A percentile compares a stretch with the other conserved stretches of the same genome.
phyloP scores from a whole-genome alignment of 2,888 invertebrate species.

The Macaria notata region DNA sequence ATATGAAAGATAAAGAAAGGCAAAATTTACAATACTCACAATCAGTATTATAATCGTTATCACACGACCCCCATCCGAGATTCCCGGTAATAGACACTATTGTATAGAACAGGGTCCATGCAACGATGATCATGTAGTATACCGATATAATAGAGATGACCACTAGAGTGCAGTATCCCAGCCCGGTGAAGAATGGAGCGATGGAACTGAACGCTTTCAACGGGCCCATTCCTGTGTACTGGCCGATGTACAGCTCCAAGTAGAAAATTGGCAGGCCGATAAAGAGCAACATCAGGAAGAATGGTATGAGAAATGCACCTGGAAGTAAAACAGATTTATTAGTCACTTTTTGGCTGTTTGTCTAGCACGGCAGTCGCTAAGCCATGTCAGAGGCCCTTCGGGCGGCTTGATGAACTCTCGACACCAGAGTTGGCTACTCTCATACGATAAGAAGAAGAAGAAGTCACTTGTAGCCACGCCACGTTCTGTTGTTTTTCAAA shows the following conservation, averaged over 20 bases:
- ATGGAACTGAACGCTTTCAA: slow-evolving; percentile 83
- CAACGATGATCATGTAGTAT: slow-evolving; percentile 91
- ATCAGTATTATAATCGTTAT: slow-evolving; percentile 82
- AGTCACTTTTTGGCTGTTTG: no score
- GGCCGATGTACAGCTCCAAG: slow-evolving; percentile 90
- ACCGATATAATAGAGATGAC: slow-evolving; percentile 87
- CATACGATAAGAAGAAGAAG: no score
- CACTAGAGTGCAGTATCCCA: slow-evolving; percentile 86
- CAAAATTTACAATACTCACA: slow-evolving; percentile 67
- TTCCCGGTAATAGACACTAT: slow-evolving; percentile 85
- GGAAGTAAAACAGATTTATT: slow-evolving; percentile 47
- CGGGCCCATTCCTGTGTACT: slow-evolving; percentile 90
- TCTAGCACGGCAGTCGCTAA: no score
- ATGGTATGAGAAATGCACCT: slow-evolving; percentile 90
- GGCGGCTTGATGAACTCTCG: no score
- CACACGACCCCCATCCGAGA: slow-evolving; percentile 87
- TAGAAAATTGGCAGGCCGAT: slow-evolving; percentile 91
- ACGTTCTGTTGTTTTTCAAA: no score
- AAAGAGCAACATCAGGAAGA: slow-evolving; percentile 87
- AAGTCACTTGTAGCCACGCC: no score
- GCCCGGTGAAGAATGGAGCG: slow-evolving; percentile 83
- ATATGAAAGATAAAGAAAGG: no score
- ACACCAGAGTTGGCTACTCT: no score
- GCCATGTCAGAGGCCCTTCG: no score
- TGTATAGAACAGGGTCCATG: slow-evolving; percentile 89